Evolutionary conservation across 2,888 invertebrate species (phyloP).

Genomic region (Ormyrus nitidulus): DNA sequence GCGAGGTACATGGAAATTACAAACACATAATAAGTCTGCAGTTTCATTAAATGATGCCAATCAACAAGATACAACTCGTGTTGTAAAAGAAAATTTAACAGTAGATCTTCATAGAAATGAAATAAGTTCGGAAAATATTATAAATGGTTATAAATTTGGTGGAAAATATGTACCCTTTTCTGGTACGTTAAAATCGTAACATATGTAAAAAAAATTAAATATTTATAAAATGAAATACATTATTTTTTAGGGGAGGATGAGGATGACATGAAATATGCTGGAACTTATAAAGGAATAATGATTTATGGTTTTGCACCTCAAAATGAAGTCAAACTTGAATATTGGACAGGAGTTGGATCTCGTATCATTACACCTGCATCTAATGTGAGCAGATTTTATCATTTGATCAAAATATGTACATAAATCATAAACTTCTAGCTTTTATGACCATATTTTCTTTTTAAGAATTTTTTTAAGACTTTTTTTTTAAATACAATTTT

Average conservation of each 20-base stretch:
- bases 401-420: constrained; percentile 1
- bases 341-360: constrained; percentile 53
- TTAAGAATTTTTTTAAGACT: background rate
- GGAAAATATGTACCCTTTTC: constrained; percentile 58
- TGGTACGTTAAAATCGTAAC: constrained; percentile 50
- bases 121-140: constrained; percentile 50
- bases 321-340: constrained; percentile 53
- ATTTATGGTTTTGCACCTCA: constrained; percentile 55
- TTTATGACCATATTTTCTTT: background rate
- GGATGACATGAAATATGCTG: constrained; percentile 44
- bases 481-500: background rate
- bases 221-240: constrained; percentile 11
- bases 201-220: constrained; percentile 2
- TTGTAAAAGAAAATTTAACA: constrained; percentile 22
- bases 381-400: constrained; percentile 26
- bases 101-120: constrained; percentile 43
- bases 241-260: constrained; percentile 50
- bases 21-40: background rate
- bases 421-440: background rate
- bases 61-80: constrained; percentile 13
- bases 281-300: constrained; percentile 42
- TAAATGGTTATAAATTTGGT: constrained; percentile 61
- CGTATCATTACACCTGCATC: constrained; percentile 51
- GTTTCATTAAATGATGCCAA: background rate
- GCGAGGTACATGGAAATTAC: constrained; percentile 45